Evolutionary conservation across 2,113 vertebrate genomes (phyloP).

Genomic region (Larimichthys polyactis): DNA sequence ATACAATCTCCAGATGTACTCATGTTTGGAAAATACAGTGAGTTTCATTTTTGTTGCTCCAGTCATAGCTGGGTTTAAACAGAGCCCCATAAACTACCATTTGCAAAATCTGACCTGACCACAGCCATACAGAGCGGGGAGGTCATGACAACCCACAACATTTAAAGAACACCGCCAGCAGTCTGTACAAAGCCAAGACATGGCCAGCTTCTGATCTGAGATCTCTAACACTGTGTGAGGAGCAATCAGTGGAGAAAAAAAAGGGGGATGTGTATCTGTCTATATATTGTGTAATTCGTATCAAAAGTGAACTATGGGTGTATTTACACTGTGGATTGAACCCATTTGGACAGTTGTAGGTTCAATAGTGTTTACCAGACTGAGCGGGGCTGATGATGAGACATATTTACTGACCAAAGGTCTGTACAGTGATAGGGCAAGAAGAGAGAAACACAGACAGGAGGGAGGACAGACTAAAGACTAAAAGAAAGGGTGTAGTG

Average conservation of each 20-base stretch:
- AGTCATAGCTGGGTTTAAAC: background rate
- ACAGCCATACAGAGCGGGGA: background rate
- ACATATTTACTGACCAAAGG: slow-evolving; percentile 58
- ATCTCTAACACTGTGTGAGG: background rate
- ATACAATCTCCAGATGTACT: background rate
- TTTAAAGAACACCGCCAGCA: background rate
- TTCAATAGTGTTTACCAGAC: background rate
- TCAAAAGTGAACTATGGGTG: background rate
- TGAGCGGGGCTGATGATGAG: background rate
- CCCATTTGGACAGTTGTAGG: background rate
- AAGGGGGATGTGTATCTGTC: background rate
- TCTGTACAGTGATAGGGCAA: background rate
- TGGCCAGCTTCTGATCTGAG: background rate
- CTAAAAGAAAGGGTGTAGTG: no score
- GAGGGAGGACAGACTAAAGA: background rate
- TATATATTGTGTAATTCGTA: background rate
- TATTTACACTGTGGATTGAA: background rate
- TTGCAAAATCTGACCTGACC: background rate
- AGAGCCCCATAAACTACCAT: background rate
- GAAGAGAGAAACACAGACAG: background rate
- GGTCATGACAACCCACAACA: background rate
- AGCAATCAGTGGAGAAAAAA: background rate
- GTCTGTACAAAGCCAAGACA: background rate
- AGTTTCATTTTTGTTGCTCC: background rate
- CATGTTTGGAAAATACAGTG: background rate